A percentile compares a stretch with the other conserved stretches of the same genome.
Evolutionary conservation across 2,888 invertebrate genomes (phyloP).

Genomic region (Leptura quadrifasciata): DNA sequence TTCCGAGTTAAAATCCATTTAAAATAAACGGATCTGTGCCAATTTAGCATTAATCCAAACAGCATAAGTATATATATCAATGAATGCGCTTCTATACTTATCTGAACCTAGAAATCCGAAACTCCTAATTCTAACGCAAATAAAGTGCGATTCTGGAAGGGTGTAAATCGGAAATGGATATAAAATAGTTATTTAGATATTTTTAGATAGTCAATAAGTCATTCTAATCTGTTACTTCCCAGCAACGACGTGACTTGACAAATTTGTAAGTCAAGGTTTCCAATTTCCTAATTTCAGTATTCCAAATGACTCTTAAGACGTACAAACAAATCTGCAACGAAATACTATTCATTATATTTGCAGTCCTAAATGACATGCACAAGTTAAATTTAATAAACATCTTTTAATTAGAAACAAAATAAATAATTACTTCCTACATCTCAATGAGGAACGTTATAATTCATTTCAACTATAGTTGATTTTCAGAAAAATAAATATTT

Average conservation of each 20-base stretch:
- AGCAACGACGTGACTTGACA: background rate
- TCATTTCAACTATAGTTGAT: background rate
- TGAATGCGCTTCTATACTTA: background rate
- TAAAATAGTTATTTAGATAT: constrained; percentile 15
- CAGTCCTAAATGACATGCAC: background rate
- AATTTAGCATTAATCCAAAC: background rate
- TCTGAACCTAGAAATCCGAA: background rate
- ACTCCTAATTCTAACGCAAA: constrained; percentile 12
- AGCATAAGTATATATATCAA: background rate
- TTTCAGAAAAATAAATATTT: background rate
- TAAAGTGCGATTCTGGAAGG: constrained; percentile 2
- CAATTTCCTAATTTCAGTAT: background rate
- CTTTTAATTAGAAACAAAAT: constrained; percentile 2
- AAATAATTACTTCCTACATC: constrained; percentile 2
- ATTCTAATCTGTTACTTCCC: background rate
- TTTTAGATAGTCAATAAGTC: constrained; percentile 22
- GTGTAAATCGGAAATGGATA: constrained; percentile 16
- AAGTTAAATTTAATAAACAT: background rate
- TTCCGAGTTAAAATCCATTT: too few relatives aligned
- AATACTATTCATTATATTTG: constrained; percentile 1
- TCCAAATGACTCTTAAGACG: background rate
- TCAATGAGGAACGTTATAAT: background rate
- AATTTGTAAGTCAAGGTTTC: background rate
- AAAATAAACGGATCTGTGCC: too few relatives aligned
- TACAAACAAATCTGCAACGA: background rate